phyloP scores from a whole-genome alignment of 2,888 invertebrate genomes.

The Byasa hedistus region DNA sequence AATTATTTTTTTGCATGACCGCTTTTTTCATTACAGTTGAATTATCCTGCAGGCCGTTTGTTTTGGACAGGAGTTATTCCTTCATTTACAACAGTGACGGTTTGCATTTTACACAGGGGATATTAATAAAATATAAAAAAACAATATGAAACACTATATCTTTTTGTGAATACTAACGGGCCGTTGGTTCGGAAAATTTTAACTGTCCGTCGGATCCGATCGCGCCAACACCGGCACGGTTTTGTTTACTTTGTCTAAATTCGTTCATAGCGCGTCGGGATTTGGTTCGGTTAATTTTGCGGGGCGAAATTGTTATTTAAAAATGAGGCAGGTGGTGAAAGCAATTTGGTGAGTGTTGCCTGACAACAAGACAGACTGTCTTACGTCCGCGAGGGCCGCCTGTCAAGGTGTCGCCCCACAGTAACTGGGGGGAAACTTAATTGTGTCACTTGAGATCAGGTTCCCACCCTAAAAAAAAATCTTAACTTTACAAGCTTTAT shows the following conservation, averaged over 20 bases:
- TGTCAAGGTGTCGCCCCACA: conserved; percentile 27
- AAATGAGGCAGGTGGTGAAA: conserved; percentile 28
- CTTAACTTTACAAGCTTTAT: conserved; percentile 7
- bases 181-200: conserved; percentile 34
- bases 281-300: conserved; percentile 18
- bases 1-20: conserved; percentile 74
- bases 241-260: conserved; percentile 28
- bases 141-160: conserved; percentile 27
- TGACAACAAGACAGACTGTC: conserved; percentile 30
- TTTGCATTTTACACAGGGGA: conserved; percentile 28
- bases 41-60: conserved; percentile 59
- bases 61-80: conserved; percentile 51
- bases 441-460: conserved; percentile 27
- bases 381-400: conserved; percentile 24
- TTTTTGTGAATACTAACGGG: conserved; percentile 28
- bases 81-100: conserved; percentile 36
- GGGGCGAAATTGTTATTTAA: conserved; percentile 15
- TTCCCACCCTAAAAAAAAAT: conserved; percentile 16
- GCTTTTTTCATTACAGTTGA: conserved; percentile 62
- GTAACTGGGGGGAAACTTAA: conserved; percentile 17
- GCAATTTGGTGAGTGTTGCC: conserved; percentile 27
- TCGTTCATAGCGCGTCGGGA: conserved; percentile 5
- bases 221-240: conserved; percentile 22
- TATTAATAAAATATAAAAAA: conserved; percentile 21
- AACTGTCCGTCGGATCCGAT: conserved; percentile 33